Evolutionary conservation across 2,888 invertebrate species (phyloP).

Genomic region (Poecilobothrus nobilitatus): DNA sequence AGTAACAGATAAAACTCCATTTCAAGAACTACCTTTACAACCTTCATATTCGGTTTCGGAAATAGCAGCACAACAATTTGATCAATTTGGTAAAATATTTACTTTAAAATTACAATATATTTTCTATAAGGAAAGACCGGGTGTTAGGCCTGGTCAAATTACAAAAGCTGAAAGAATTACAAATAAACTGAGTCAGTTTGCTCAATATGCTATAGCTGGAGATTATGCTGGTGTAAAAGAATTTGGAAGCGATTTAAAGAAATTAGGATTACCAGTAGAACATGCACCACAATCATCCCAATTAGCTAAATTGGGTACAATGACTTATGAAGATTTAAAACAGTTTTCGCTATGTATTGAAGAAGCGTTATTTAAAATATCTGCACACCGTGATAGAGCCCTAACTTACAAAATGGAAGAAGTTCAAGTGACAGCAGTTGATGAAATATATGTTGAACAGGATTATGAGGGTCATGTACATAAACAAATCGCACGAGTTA

Average conservation of each 20-base stretch:
- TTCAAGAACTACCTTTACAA: conserved; percentile 89
- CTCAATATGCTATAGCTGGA: conserved; percentile 86
- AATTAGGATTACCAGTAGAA: conserved; percentile 90
- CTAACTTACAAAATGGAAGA: conserved; percentile 93
- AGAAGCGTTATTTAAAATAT: conserved; percentile 79
- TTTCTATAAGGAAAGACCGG: conserved; percentile 96
- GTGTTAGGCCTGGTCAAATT: conserved; percentile 89
- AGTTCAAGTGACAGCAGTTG: conserved; percentile 88
- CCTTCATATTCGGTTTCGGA: conserved; percentile 94
- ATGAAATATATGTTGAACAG: conserved; percentile 84
- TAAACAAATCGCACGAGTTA: conserved; percentile 87
- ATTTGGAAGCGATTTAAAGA: conserved; percentile 85
- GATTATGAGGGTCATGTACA: conserved; percentile 73
- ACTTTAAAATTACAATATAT: conserved; percentile 92
- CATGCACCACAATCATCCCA: conserved; percentile 95
- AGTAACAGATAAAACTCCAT: conserved; percentile 78
- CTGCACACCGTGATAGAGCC: conserved; percentile 79
- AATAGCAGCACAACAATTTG: conserved; percentile 93
- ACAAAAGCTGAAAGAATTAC: conserved; percentile 88
- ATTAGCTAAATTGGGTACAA: conserved; percentile 89
- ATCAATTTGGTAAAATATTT: conserved; percentile 98
- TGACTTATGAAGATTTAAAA: conserved; percentile 81
- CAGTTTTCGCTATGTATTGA: conserved; percentile 86
- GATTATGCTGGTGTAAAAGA: conserved; percentile 90
- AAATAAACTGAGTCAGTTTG: conserved; percentile 85